Evolutionary conservation across 2,797 vertebrate genomes (phyloP).

Genomic region (Urosaurus nigricauda): DNA sequence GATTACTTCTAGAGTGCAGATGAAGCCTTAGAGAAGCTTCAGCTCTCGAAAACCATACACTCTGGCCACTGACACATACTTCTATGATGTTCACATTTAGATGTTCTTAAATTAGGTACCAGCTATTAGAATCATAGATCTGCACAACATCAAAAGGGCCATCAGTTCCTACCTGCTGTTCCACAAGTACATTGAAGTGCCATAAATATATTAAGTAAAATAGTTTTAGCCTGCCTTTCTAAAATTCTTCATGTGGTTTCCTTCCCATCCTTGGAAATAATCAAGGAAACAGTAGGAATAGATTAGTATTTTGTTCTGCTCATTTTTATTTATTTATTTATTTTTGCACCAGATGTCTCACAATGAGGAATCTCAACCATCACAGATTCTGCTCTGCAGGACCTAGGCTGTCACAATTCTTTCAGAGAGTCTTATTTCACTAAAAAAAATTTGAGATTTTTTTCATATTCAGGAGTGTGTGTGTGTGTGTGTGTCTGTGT

Average conservation of each 20-base stretch:
- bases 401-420: not conserved
- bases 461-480: too few species aligned
- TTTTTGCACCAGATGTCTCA: not conserved
- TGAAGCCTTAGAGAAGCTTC: not conserved
- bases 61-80: too few species aligned
- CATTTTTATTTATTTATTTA: not conserved
- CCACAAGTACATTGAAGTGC: not conserved
- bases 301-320: not conserved
- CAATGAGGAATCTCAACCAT: not conserved
- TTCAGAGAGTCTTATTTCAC: not conserved
- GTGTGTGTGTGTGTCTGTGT: too few species aligned
- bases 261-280: not conserved
- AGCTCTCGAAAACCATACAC: not conserved
- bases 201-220: not conserved
- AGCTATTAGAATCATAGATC: not conserved
- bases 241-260: not conserved
- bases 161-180: not conserved
- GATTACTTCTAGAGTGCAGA: too few species aligned
- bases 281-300: not conserved
- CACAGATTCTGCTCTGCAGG: too few species aligned
- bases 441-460: too few species aligned
- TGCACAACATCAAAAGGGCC: not conserved
- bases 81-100: not conserved
- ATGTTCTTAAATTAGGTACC: not conserved
- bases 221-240: not conserved